A percentile compares a stretch with the other conserved stretches of the same genome.
phyloP scores from a whole-genome alignment of 2,797 vertebrate genomes.

The Hydrocynus forskahlii region DNA sequence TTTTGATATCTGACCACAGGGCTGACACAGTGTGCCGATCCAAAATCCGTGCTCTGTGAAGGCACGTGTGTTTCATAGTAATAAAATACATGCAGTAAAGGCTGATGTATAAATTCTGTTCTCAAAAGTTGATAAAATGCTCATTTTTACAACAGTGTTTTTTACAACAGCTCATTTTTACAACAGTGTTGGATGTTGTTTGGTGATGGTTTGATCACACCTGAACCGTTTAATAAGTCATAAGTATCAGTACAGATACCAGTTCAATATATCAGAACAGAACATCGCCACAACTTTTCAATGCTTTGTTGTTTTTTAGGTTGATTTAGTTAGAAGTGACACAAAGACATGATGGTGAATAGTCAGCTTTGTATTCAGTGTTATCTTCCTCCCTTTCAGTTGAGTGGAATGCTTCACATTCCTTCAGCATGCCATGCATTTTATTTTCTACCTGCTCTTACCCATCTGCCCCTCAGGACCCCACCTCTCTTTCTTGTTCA shows the following conservation, averaged over 20 bases:
- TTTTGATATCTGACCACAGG: no score
- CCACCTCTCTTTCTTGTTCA: neutral
- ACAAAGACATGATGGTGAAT: neutral
- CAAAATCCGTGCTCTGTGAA: no score
- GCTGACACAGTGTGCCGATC: no score
- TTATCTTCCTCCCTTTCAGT: neutral
- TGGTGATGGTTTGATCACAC: no score
- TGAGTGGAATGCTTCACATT: slow-evolving; percentile 46
- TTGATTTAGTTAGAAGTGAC: no score
- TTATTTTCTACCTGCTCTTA: slow-evolving; percentile 4
- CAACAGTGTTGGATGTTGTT: no score
- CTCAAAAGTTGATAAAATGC: neutral
- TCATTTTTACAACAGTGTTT: neutral
- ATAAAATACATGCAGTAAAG: neutral
- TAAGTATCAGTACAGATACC: no score
- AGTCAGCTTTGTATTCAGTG: neutral
- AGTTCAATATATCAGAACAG: no score
- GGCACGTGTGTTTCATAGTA: neutral
- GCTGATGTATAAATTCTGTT: no score
- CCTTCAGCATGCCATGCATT: slow-evolving; percentile 44
- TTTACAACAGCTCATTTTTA: neutral
- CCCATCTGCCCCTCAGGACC: neutral
- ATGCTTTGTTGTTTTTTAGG: no score
- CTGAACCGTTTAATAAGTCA: no score
- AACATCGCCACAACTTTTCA: no score